Conservation (phyloP, 1,140 invertebrate species). For the Drosophila punjabiensis region DNA sequence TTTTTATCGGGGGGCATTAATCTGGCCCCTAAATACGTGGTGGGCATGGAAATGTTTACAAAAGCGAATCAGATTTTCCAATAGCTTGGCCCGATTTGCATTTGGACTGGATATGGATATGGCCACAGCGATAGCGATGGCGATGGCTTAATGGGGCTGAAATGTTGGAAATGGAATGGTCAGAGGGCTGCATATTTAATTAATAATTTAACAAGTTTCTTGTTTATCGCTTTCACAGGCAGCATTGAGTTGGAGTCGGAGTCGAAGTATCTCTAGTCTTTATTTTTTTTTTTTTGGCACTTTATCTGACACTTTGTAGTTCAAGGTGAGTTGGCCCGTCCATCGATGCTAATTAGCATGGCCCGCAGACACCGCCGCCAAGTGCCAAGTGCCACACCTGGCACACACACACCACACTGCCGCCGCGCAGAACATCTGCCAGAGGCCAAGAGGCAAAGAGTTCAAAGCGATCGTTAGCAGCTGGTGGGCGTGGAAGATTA, state of each 20-base stretch:
- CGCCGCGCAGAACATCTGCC: constrained; percentile 50
- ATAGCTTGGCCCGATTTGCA: constrained; percentile 38
- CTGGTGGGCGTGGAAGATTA: constrained; percentile 50
- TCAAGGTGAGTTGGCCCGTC: constrained; percentile 70
- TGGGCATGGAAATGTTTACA: constrained; percentile 36
- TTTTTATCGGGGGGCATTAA: constrained; percentile 27
- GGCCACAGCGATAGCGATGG: neutral
- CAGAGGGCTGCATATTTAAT: constrained; percentile 46
- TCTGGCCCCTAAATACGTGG: constrained; percentile 35
- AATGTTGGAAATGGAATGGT: constrained; percentile 13
- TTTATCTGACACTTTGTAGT: constrained; percentile 69
- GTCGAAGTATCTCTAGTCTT: neutral
- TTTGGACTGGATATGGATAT: constrained; percentile 39
- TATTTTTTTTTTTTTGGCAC: constrained; percentile 35
- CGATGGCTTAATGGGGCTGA: constrained; percentile 10
- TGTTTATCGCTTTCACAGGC: constrained; percentile 47
- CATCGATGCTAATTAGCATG: constrained; percentile 54
- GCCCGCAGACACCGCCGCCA: constrained; percentile 6
- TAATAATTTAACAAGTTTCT: constrained; percentile 76
- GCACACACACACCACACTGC: neutral
- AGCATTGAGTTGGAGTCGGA: neutral
- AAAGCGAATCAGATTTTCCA: constrained; percentile 19
- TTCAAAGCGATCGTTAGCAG: constrained; percentile 31
- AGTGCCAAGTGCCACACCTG: constrained; percentile 30
- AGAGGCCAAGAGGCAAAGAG: constrained; percentile 15